Percentiles rank a stretch among this genome's conserved stretches.
Evolutionary conservation across 2,113 vertebrate genomes (phyloP).

Genomic region (Poeciliopsis turrubarensis): DNA sequence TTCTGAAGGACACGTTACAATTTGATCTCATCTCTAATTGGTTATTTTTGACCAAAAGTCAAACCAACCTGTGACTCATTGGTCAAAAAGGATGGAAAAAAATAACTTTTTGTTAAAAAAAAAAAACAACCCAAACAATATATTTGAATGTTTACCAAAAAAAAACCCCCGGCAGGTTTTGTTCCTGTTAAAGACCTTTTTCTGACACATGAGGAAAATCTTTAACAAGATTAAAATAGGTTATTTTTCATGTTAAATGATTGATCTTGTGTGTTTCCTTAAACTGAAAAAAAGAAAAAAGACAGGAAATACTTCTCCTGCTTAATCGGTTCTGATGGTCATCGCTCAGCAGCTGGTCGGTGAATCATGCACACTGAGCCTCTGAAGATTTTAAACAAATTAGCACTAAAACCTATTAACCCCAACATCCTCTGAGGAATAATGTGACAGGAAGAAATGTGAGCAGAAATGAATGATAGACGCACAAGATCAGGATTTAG

Average conservation of each 20-base stretch:
- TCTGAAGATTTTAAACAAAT: conserved; percentile 16
- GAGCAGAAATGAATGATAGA: conserved; percentile 2
- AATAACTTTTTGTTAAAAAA: not conserved
- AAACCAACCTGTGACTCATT: conserved; percentile 54
- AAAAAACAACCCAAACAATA: too few species aligned
- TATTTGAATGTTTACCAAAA: too few species aligned
- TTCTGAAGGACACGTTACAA: not conserved
- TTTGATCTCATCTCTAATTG: not conserved
- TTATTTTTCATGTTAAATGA: not conserved
- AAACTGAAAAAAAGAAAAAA: not conserved
- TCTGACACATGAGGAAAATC: too few species aligned
- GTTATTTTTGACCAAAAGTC: conserved; percentile 3
- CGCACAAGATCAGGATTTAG: too few species aligned
- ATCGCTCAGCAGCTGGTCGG: conserved; percentile 32
- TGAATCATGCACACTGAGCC: conserved; percentile 8
- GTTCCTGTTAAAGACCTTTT: too few species aligned
- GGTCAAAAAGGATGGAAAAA: conserved; percentile 24
- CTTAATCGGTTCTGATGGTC: conserved; percentile 45
- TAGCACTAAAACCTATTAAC: conserved; percentile 23
- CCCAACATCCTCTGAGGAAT: conserved; percentile 7
- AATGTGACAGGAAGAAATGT: conserved; percentile 19
- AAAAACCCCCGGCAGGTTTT: too few species aligned
- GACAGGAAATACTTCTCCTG: conserved; percentile 55
- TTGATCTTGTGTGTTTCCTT: conserved; percentile 5
- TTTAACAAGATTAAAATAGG: too few species aligned